These are phyloP conservation scores for Papilio aristodemus DNA, from an alignment of 1,140 invertebrate genomes.

Conservation along the genomic window DNA sequence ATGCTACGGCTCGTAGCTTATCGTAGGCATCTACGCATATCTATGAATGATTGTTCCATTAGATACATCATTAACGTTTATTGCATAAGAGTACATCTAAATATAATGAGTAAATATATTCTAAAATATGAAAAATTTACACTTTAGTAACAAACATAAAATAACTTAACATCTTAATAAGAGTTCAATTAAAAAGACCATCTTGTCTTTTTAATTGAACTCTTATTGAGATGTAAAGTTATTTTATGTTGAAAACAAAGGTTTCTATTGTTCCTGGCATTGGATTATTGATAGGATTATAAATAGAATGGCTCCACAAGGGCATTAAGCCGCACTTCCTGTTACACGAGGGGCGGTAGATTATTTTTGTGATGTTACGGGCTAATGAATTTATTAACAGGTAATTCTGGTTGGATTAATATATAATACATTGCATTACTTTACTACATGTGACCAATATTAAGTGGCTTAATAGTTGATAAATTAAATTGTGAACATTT, in stretches of 20 bases:
- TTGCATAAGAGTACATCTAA: too few species aligned
- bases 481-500: too few species aligned
- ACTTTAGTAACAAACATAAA: too few species aligned
- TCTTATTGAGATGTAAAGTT: background rate
- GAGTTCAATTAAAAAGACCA: too few species aligned
- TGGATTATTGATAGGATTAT: conserved; percentile 14
- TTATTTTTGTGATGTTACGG: conserved; percentile 7
- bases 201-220: background rate
- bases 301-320: background rate
- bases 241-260: conserved; percentile 1
- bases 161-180: too few species aligned
- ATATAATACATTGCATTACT: background rate
- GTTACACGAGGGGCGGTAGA: background rate
- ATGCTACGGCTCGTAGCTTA: too few species aligned
- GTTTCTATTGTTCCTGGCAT: conserved; percentile 6
- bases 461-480: too few species aligned
- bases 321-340: conserved; percentile 15
- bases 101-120: too few species aligned
- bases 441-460: background rate
- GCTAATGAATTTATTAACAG: background rate
- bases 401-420: background rate
- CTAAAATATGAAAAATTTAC: too few species aligned
- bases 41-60: too few species aligned
- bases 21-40: too few species aligned
- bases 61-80: too few species aligned